These are phyloP conservation scores for Muschampia plurimacula DNA, from an alignment of 2,888 invertebrate species.

Conservation along the genomic window DNA sequence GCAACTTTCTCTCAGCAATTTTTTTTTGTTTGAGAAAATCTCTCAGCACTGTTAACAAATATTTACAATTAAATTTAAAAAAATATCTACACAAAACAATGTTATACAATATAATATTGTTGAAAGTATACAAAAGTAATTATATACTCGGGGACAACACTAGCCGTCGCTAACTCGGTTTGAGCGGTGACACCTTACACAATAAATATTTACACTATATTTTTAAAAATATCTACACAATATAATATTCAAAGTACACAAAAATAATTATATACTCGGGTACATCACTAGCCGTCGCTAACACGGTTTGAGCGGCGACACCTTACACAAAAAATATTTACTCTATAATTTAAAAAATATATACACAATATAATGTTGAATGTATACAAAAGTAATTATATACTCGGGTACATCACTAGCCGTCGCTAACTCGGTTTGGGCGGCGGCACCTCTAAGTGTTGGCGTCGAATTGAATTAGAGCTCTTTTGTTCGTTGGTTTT, in stretches of 20 bases:
- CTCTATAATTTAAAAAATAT: too few species aligned
- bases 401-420: slow-evolving; percentile 8
- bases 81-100: too few species aligned
- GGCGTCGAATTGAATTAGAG: slow-evolving; percentile 34
- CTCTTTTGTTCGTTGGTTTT: slow-evolving; percentile 27
- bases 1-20: too few species aligned
- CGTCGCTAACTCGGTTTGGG: slow-evolving; percentile 28
- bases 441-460: slow-evolving; percentile 16
- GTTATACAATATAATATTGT: too few species aligned
- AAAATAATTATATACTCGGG: neutral
- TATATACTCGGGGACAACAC: slow-evolving; percentile 4
- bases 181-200: neutral
- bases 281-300: slow-evolving; percentile 19
- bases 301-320: slow-evolving; percentile 20
- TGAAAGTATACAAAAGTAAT: neutral
- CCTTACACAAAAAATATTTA: neutral
- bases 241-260: neutral
- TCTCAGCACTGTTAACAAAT: too few species aligned
- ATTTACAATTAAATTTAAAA: too few species aligned
- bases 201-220: too few species aligned
- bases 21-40: too few species aligned
- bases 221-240: too few species aligned
- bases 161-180: slow-evolving; percentile 23
- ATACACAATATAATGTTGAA: neutral
- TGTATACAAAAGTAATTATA: neutral